phyloP scores from a whole-genome alignment of 2,113 vertebrate species.

The Xenus cinereus region DNA sequence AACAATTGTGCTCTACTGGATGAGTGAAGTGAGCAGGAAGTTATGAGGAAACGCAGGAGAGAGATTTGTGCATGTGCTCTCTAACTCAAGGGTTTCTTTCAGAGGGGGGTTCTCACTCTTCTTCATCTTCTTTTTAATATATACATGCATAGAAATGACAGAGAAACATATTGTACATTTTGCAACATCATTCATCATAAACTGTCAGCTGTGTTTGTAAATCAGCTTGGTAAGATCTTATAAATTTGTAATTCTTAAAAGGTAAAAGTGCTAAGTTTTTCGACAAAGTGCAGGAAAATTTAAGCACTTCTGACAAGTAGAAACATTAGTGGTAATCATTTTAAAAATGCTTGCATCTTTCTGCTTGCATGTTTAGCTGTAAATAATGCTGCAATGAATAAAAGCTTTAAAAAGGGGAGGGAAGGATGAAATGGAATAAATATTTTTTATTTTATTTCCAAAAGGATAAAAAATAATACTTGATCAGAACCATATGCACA shows the following conservation, averaged over 20 bases:
- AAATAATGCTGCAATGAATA: slow-evolving; percentile 76
- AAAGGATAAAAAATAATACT: slow-evolving; percentile 57
- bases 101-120: slow-evolving; percentile 57
- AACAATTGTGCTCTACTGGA: slow-evolving; percentile 78
- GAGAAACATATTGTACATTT: slow-evolving; percentile 75
- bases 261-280: slow-evolving; percentile 80
- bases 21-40: slow-evolving; percentile 72
- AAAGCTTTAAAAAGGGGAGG: slow-evolving; percentile 69
- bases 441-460: slow-evolving; percentile 65
- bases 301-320: slow-evolving; percentile 80
- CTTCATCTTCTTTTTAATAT: slow-evolving; percentile 75
- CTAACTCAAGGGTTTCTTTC: slow-evolving; percentile 71
- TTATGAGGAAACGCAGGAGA: slow-evolving; percentile 57
- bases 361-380: slow-evolving; percentile 78
- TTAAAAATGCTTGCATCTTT: slow-evolving; percentile 76
- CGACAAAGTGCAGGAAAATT: slow-evolving; percentile 81
- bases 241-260: slow-evolving; percentile 80
- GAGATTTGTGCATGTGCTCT: slow-evolving; percentile 61
- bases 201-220: slow-evolving; percentile 82
- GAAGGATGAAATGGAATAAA: slow-evolving; percentile 64
- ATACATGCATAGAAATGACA: slow-evolving; percentile 69
- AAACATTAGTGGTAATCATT: slow-evolving; percentile 82
- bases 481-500: slow-evolving; percentile 6
- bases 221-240: slow-evolving; percentile 77
- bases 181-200: slow-evolving; percentile 78